Base-by-base conservation (phyloP, 2,888 invertebrate genomes). In the Phalera bucephala region DNA sequence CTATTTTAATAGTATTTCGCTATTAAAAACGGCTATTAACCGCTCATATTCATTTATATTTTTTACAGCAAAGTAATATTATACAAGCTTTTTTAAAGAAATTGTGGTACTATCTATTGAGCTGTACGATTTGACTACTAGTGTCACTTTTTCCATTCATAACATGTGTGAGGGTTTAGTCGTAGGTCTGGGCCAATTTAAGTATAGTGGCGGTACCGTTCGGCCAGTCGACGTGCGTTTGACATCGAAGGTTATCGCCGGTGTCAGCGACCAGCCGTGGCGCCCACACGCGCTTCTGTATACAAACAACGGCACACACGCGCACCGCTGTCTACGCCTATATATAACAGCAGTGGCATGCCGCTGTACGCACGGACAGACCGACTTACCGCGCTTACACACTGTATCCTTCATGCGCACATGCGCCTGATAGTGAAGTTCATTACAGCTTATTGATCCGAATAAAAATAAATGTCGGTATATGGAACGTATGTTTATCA, bases 201-300 rank as follows among this genome's bases (percentile, higher is more conserved):
- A 45, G 43, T 53, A 50, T 56, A 53, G 49, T 59, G 47, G 45
- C 43, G 45, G 52, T 58, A 59, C 52, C 66, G 80, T 80, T 81
- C 66, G 65, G 56, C 61, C 71, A 66, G 64, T 64, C 65, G 72
- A 65, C 67, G 66, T 65, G 72, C 71, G 80, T 72, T 81, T 80
- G 84, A 81, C 84, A 83, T 76, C 80, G 85, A 87, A 88, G 88
- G 87, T 87, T 87, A 88, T 86, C 86, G 76, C 40, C 80, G 75
- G 83, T 78, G 87, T 88, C 87, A 86, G 80, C 86, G 86, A 85
- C 86, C 87, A 86, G 79, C 65, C 72, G 64, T 62, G 77, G 70
- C 80, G 80, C 85, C 83, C 78, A 85, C 86, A 82, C 74, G 75
- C 82, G 76, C 72, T 67, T 77, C 65, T 78, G 80, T 81, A 75